Conservation (phyloP, 2,888 invertebrate species). For the Nematopogon swammerdamellus region DNA sequence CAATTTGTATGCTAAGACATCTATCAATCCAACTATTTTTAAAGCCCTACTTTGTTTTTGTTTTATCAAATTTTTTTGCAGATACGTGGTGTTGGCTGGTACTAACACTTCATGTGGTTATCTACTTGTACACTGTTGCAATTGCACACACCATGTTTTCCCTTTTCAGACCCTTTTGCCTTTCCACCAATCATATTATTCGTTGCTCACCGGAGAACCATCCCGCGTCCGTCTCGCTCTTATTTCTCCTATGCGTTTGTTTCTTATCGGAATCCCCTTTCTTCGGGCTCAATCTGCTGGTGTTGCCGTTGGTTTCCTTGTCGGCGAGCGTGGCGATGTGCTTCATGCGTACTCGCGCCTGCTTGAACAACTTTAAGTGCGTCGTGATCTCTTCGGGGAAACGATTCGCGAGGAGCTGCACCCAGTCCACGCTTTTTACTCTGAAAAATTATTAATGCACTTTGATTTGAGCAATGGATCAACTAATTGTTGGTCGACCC, state of each 20-base stretch:
- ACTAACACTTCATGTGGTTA: too few species aligned
- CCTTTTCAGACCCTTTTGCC: too few species aligned
- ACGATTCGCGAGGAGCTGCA: conserved; percentile 79
- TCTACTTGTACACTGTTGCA: too few species aligned
- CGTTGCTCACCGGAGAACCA: conserved; percentile 58
- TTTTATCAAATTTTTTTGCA: too few species aligned
- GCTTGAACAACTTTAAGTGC: conserved; percentile 82
- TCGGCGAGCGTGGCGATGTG: conserved; percentile 38
- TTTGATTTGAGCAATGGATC: too few species aligned
- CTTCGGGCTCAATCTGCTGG: conserved; percentile 33
- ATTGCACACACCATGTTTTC: too few species aligned
- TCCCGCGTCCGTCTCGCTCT: conserved; percentile 70
- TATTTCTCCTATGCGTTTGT: conserved; percentile 64
- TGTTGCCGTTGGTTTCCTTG: conserved; percentile 37
- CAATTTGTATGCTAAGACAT: too few species aligned
- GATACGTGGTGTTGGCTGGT: too few species aligned
- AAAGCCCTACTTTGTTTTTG: too few species aligned
- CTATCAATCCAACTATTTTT: too few species aligned
- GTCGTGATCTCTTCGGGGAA: conserved; percentile 89
- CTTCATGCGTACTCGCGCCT: conserved; percentile 61
- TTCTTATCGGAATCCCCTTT: conserved; percentile 33
- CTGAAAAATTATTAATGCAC: conserved; percentile 20
- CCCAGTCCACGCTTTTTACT: conserved; percentile 86
- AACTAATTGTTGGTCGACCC: too few species aligned
- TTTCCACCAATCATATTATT: too few species aligned